These are phyloP conservation scores for Amblyopsis rosae DNA, from an alignment of 2,113 vertebrate genomes.

Conservation along the genomic window DNA sequence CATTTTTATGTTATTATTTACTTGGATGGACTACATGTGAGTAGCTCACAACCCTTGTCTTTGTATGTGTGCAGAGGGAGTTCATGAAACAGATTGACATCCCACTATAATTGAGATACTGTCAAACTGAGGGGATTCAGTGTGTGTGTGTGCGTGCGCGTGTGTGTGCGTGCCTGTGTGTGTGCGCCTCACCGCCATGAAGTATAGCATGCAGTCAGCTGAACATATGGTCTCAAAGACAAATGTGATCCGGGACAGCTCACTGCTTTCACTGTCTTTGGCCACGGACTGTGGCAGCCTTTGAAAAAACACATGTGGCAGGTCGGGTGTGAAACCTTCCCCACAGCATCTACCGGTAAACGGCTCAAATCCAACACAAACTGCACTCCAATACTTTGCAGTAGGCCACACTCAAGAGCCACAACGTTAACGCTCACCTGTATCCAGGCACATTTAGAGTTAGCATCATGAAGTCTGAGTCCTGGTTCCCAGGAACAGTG, in stretches of 20 bases:
- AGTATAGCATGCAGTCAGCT: conserved; percentile 84
- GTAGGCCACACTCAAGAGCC: neutral
- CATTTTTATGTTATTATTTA: no score
- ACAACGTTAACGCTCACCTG: conserved; percentile 77
- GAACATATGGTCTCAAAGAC: conserved; percentile 90
- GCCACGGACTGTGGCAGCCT: conserved; percentile 77
- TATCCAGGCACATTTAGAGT: conserved; percentile 86
- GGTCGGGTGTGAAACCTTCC: neutral
- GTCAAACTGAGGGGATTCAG: no score
- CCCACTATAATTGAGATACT: no score
- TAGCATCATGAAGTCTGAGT: conserved; percentile 90
- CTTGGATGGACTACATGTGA: no score
- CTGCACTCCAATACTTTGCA: no score
- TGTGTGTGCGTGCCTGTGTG: neutral
- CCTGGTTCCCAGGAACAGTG: conserved; percentile 83
- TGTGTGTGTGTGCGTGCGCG: no score
- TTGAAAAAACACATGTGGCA: conserved; percentile 8
- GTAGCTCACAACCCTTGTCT: no score
- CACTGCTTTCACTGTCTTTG: conserved; percentile 77
- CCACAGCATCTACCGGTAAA: neutral
- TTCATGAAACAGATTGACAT: no score
- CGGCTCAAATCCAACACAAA: neutral
- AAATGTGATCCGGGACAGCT: conserved; percentile 87
- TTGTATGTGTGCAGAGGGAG: no score
- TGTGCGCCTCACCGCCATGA: conserved; percentile 82